These are phyloP conservation scores for Poeciliopsis turneri DNA, from an alignment of 2,797 vertebrate species.

Conservation along the genomic window DNA sequence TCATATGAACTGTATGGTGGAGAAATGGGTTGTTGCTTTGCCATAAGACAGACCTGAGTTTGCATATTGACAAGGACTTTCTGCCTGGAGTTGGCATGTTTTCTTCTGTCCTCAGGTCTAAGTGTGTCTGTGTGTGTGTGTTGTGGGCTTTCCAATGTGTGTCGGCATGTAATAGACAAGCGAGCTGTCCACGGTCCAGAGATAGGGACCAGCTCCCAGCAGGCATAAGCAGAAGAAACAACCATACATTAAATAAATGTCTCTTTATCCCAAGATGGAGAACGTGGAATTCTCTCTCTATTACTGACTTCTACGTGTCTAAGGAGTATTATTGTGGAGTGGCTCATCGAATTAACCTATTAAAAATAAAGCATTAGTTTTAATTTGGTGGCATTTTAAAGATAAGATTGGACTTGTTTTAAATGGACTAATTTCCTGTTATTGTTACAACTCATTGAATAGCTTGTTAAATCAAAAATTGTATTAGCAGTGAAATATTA, in stretches of 20 bases:
- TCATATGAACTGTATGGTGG: neutral
- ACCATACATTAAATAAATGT: neutral
- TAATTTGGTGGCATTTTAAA: neutral
- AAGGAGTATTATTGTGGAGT: neutral
- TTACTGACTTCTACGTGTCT: neutral
- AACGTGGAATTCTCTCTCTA: neutral
- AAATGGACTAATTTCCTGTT: neutral
- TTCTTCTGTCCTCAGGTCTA: neutral
- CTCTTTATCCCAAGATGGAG: neutral
- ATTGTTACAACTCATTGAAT: neutral
- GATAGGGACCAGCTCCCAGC: neutral
- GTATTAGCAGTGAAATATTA: constrained; percentile 45
- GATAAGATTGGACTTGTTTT: neutral
- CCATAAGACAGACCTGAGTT: no score
- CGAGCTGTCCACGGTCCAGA: neutral
- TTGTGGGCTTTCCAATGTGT: neutral
- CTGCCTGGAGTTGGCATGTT: neutral
- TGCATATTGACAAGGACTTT: neutral
- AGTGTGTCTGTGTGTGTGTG: neutral
- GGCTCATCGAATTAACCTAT: neutral
- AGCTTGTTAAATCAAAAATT: neutral
- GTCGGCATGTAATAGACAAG: neutral
- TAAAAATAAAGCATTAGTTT: neutral
- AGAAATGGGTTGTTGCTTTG: neutral
- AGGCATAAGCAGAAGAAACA: neutral